Evolutionary conservation across 2,888 invertebrate genomes (phyloP), one percentile per base, ranked within the genome.

Genomic region (Vesta saturnalis): DNA sequence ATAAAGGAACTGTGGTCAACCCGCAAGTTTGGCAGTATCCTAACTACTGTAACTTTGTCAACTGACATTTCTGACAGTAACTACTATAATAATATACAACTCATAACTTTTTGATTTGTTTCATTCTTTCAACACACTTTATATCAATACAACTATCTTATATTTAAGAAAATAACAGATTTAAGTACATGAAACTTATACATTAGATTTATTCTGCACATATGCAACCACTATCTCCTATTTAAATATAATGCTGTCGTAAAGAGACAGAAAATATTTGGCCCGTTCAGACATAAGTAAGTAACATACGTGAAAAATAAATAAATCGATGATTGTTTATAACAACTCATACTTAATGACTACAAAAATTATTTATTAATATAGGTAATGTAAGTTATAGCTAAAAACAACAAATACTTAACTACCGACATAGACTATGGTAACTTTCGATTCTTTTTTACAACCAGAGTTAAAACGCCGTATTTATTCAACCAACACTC

Each of bases 61-160:
- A 55, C 65, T 67, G 63, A 62, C 65, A 58, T 16, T 35, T 49
- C 56, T 58, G 49, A 62, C 47, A 66, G 60, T 55, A 67, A 67
- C 67, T 22, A 65, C 60, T 69, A 52, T 52, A 52, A 52, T 52
- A 61, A 62, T 69, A 66, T 63, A 70, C 60, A 66, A 68, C 54
- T 68, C 64, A 57, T 68, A 68, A 65, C 52, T 39, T 19, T 60
- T 69, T 69, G 62, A 65, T 62, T 69, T 61, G 52, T 64, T 65
- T 69, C 64, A 64, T 69, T 65, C 59, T 65, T 55, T 64, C 46
- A 58, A 58, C 64, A 68, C 64, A 68, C 57, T 47, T 65, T 61
- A 61, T 56, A 57, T 18, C 30, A 58, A 39, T 19, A 35, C 58
- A 58, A 58, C 58, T 35, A 35, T 63, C 57, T 61, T 57, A 66